Evolutionary conservation across 2,113 vertebrate species (phyloP), one percentile per base, ranked within the genome.

Genomic region (Chionomys nivalis): DNA sequence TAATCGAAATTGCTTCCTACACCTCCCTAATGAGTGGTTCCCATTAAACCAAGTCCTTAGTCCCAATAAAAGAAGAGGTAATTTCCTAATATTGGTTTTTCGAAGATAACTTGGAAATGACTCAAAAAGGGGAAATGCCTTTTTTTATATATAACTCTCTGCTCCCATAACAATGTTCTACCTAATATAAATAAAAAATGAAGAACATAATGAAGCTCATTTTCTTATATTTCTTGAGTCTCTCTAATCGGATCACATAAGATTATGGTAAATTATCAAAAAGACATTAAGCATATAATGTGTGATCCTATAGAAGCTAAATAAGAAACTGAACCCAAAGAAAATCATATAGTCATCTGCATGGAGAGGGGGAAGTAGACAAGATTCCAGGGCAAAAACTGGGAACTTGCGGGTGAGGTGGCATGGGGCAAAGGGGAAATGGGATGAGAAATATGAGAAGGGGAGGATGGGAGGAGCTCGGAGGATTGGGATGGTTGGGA

Each of bases 1-100:
- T 89, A 93, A 61, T 49, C 7, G 42, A 90, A 33, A 90, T 68
- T 55, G 63, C 49, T 73, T 82, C 6, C 39, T 28, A 91, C 26
- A 31, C 66, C 42, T 92, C 39, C 70, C 78, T 82, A 91, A 52
- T 44, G 68, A 96, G 63, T 68, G 55, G 14, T 49, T 96, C 76
- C 52, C 42, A 92, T 93, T 88, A 78, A 93, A 87, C 26, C 61
- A 70, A 78, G 24, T 78, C 39, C 28, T 93, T 72, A 87, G 78
- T 89, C 49, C 87, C 90, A 68, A 79, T 58, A 83, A 85, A 73
- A 93, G 72, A 91, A 90, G 55, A 89, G 61, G 44, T 52, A 87
- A 97, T 96, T 93, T 94, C 33, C 88, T 78, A 65, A 66, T 96
- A 91, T 44, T 87, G 61, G 16, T 70, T 95, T 96, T 94, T 78